Percentiles rank a stretch among this genome's conserved stretches.
Evolutionary conservation across 1,140 invertebrate genomes (phyloP).

Genomic region (Lucilia cuprina): DNA sequence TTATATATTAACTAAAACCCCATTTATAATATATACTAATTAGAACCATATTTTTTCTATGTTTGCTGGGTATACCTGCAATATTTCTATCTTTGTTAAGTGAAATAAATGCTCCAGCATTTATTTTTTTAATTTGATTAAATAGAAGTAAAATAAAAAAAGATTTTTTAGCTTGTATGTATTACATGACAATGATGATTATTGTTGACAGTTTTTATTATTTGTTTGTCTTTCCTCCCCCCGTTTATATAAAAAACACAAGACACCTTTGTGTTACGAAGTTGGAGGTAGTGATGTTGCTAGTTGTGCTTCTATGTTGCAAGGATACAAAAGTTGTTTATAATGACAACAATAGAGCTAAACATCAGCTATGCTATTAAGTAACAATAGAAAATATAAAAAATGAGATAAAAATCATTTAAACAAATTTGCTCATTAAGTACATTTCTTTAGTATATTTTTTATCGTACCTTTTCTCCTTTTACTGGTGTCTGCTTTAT

Average conservation of each 20-base stretch:
- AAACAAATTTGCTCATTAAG: constrained; percentile 15
- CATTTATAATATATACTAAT: no score
- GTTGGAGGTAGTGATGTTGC: background rate
- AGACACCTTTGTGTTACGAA: background rate
- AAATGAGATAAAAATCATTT: background rate
- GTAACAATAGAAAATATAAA: no score
- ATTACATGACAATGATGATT: background rate
- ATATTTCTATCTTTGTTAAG: no score
- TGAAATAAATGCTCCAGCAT: no score
- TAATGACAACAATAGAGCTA: background rate
- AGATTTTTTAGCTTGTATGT: background rate
- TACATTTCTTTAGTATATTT: background rate
- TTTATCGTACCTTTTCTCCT: background rate
- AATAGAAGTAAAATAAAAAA: no score
- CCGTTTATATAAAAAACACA: background rate
- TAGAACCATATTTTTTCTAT: no score
- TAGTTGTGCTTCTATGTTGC: background rate
- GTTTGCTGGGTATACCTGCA: no score
- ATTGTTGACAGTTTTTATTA: background rate
- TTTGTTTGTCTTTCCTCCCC: background rate
- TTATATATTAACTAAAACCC: no score
- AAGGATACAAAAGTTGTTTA: no score
- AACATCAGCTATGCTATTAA: background rate
- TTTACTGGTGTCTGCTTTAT: background rate
- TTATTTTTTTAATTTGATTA: no score